phyloP scores from a whole-genome alignment of 2,113 vertebrate genomes.

The Lates calcarifer region DNA sequence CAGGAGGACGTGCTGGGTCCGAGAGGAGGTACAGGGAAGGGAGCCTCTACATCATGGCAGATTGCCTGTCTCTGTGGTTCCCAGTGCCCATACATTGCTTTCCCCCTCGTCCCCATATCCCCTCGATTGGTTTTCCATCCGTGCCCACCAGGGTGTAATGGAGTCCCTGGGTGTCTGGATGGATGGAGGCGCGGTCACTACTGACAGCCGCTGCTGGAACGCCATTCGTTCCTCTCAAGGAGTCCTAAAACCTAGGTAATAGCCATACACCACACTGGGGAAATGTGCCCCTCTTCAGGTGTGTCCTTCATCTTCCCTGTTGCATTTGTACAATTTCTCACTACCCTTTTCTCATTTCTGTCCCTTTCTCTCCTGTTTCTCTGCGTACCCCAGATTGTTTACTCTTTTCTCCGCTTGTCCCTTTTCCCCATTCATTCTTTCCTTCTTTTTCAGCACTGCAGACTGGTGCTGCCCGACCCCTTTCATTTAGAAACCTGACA shows the following conservation, averaged over 20 bases:
- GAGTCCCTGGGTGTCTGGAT: constrained; percentile 80
- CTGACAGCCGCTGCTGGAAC: constrained; percentile 64
- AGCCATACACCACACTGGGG: constrained; percentile 47
- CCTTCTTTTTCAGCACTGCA: constrained; percentile 11
- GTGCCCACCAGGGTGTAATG: constrained; percentile 80
- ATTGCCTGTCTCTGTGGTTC: constrained; percentile 81
- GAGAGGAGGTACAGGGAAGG: constrained; percentile 49
- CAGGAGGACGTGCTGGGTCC: constrained; percentile 68
- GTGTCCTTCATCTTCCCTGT: constrained; percentile 46
- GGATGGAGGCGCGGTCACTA: constrained; percentile 65
- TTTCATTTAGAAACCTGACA: constrained; percentile 57
- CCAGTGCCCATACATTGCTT: constrained; percentile 65
- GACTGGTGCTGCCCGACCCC: constrained; percentile 19
- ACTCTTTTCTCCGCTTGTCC: neutral
- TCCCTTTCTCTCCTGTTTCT: neutral
- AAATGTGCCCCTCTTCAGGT: constrained; percentile 50
- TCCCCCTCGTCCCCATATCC: constrained; percentile 64
- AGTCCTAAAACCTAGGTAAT: constrained; percentile 66
- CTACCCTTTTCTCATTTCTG: constrained; percentile 31
- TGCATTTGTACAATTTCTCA: constrained; percentile 57
- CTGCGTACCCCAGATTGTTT: constrained; percentile 23
- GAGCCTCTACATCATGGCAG: constrained; percentile 83
- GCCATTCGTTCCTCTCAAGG: constrained; percentile 52
- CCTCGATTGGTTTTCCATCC: constrained; percentile 80
- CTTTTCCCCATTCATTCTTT: constrained; percentile 13